phyloP scores from a whole-genome alignment of 2,113 vertebrate species.

The Hucho hucho region DNA sequence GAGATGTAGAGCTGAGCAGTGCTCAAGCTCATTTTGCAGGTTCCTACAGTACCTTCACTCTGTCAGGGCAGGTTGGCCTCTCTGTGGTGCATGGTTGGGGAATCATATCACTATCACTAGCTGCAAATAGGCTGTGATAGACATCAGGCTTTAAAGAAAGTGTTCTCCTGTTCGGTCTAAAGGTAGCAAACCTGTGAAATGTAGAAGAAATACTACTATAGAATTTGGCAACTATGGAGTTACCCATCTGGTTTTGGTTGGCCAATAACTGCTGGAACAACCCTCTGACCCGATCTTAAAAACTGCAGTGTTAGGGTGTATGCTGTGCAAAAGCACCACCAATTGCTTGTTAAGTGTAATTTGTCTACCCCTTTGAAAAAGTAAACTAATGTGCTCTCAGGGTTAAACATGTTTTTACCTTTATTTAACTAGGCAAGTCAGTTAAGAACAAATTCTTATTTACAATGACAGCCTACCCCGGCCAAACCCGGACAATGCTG shows the following conservation, averaged over 20 bases:
- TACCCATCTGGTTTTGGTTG: conserved; percentile 1
- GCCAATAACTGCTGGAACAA: no score
- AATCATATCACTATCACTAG: background rate
- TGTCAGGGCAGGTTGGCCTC: background rate
- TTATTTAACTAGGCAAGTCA: no score
- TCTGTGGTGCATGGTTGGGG: background rate
- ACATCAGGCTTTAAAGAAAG: background rate
- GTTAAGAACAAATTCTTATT: no score
- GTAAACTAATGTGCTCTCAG: background rate
- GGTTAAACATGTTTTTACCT: no score
- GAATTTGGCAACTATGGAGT: background rate
- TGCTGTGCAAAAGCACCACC: background rate
- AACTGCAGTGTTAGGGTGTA: background rate
- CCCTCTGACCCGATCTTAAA: background rate
- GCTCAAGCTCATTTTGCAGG: background rate
- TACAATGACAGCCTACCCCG: no score
- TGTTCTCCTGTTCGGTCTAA: background rate
- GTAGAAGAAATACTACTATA: background rate
- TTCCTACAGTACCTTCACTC: background rate
- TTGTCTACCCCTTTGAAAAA: background rate
- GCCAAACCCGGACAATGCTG: no score
- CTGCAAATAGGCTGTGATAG: background rate
- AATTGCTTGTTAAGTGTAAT: background rate
- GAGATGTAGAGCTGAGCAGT: conserved; percentile 48
- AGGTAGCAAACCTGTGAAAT: background rate